A percentile compares a stretch with the other conserved stretches of the same genome.
phyloP scores from a whole-genome alignment of 2,888 invertebrate species.

The Eupithecia dodoneata region DNA sequence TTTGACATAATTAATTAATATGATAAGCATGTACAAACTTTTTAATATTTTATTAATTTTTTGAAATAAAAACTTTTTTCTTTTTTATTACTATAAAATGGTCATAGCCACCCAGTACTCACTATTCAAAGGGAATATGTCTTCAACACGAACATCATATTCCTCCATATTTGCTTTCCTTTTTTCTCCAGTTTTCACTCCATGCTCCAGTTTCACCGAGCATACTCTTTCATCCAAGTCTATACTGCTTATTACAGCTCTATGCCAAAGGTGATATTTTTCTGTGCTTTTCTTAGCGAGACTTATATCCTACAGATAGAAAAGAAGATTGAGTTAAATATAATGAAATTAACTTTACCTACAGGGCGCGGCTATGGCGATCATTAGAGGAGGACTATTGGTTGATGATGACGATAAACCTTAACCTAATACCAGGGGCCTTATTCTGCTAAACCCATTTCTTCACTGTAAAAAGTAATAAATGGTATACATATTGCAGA shows the following conservation, averaged over 20 bases:
- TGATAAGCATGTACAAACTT: no score
- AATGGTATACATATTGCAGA: not conserved
- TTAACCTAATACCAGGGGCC: not conserved
- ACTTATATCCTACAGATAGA: constrained; percentile 63
- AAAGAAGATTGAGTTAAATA: not conserved
- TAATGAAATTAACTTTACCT: not conserved
- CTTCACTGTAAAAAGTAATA: not conserved
- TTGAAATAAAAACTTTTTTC: no score
- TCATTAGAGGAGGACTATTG: no score
- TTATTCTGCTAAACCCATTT: not conserved
- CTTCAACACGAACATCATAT: constrained; percentile 83
- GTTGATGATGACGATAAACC: no score
- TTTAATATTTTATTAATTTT: no score
- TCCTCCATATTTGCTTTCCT: constrained; percentile 71
- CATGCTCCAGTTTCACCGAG: constrained; percentile 82
- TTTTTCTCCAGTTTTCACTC: constrained; percentile 73
- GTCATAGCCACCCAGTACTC: constrained; percentile 41
- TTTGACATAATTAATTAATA: no score
- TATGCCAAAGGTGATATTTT: constrained; percentile 86
- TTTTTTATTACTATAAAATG: not conserved
- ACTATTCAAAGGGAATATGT: constrained; percentile 83
- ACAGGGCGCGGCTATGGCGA: no score
- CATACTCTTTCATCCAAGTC: constrained; percentile 73
- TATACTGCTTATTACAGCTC: constrained; percentile 78
- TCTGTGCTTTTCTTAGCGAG: constrained; percentile 73